Percentiles rank a stretch among this genome's conserved stretches.
Evolutionary conservation across 2,888 invertebrate genomes (phyloP).

Genomic region (Mycalesis mineus): DNA sequence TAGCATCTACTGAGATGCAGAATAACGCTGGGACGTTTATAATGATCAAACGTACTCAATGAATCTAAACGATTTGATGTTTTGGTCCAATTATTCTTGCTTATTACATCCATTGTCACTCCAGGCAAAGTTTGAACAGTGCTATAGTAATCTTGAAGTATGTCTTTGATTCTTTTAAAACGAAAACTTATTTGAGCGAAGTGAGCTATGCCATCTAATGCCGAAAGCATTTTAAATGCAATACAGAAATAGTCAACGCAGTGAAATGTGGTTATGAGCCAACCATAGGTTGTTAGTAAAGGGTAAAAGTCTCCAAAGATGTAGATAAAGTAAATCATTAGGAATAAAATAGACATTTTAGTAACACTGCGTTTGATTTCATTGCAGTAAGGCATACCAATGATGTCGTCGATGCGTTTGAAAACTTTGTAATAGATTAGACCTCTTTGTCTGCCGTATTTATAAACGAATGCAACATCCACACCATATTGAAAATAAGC

Average conservation of each 20-base stretch:
- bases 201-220: slow-evolving; percentile 25
- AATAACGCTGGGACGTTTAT: slow-evolving; percentile 15
- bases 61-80: slow-evolving; percentile 2
- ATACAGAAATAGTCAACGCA: slow-evolving; percentile 25
- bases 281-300: slow-evolving; percentile 17
- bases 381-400: slow-evolving; percentile 21
- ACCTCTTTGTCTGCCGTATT: slow-evolving; percentile 23
- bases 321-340: background rate
- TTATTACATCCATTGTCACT: slow-evolving; percentile 5
- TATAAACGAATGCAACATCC: slow-evolving; percentile 25
- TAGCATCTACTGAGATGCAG: slow-evolving; percentile 27
- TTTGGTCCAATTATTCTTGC: slow-evolving; percentile 6
- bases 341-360: slow-evolving; percentile 7
- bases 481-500: slow-evolving; percentile 24
- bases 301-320: slow-evolving; percentile 12
- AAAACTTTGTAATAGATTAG: slow-evolving; percentile 25
- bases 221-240: slow-evolving; percentile 19
- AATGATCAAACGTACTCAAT: slow-evolving; percentile 6
- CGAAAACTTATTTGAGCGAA: slow-evolving; percentile 27
- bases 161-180: slow-evolving; percentile 25
- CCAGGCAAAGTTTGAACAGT: slow-evolving; percentile 5
- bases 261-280: slow-evolving; percentile 10
- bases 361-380: slow-evolving; percentile 21
- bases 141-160: slow-evolving; percentile 21
- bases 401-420: slow-evolving; percentile 24